Evolutionary conservation across 2,888 invertebrate species (phyloP).

Genomic region (Siphlonurus alternatus): DNA sequence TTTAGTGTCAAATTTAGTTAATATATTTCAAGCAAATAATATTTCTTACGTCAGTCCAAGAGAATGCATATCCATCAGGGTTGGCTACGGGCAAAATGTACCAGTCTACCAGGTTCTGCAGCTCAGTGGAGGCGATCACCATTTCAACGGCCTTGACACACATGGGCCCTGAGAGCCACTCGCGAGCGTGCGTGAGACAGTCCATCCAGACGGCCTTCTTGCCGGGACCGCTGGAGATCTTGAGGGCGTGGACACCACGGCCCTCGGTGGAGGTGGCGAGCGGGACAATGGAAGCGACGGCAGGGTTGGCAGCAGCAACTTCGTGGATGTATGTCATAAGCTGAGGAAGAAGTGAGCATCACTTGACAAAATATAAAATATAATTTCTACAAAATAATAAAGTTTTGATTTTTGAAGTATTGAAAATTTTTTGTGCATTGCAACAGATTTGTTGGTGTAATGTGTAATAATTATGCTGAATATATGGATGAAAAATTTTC

Average conservation of each 20-base stretch:
- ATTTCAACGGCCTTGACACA: neutral
- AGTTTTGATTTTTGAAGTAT: too few relatives aligned
- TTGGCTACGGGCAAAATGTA: conserved; percentile 27
- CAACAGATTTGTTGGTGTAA: too few relatives aligned
- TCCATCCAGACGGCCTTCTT: conserved; percentile 32
- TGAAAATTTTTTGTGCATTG: too few relatives aligned
- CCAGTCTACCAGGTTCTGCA: conserved; percentile 21
- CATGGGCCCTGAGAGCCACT: neutral
- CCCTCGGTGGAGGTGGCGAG: conserved; percentile 21
- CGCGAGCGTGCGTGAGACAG: conserved; percentile 19
- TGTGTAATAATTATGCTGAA: too few relatives aligned
- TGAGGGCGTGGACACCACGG: conserved; percentile 21
- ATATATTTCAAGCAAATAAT: neutral
- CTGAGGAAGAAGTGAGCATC: neutral
- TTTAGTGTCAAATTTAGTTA: neutral
- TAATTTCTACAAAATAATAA: too few relatives aligned
- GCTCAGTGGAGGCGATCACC: neutral
- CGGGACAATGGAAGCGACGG: conserved; percentile 9
- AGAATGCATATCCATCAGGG: conserved; percentile 28
- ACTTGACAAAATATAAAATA: too few relatives aligned
- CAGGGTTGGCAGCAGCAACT: neutral
- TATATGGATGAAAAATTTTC: neutral
- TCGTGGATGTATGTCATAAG: neutral
- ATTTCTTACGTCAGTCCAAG: conserved; percentile 12
- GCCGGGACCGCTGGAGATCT: conserved; percentile 18